Evolutionary conservation across 2,113 vertebrate species (phyloP).

Genomic region (Pantherophis guttatus): DNA sequence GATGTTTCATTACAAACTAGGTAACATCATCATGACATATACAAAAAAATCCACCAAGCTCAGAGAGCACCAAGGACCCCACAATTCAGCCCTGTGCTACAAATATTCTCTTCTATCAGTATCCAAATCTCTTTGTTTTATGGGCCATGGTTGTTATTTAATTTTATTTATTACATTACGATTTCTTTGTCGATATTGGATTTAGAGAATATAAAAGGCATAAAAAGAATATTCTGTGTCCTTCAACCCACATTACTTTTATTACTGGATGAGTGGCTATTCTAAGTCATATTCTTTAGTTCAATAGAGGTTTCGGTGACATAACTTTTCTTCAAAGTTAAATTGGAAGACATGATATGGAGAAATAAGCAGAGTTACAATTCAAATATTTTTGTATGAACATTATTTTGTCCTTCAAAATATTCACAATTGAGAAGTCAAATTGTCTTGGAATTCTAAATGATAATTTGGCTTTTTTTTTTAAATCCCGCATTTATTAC

Average conservation of each 20-base stretch:
- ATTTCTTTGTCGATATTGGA: not conserved
- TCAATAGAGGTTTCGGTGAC: not conserved
- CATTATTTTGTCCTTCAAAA: not conserved
- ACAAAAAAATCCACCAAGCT: too few relatives aligned
- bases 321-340: not conserved
- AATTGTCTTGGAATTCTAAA: not conserved
- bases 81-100: too few relatives aligned
- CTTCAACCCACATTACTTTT: not conserved
- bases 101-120: too few relatives aligned
- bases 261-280: not conserved
- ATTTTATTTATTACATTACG: not conserved
- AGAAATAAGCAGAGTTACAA: too few relatives aligned
- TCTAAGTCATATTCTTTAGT: not conserved
- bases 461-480: not conserved
- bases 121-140: not conserved
- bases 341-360: not conserved
- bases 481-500: too few relatives aligned
- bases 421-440: not conserved
- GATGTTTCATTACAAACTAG: too few relatives aligned
- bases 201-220: not conserved
- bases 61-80: too few relatives aligned
- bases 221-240: not conserved
- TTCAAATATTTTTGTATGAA: not conserved
- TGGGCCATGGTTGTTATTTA: not conserved
- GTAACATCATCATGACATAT: too few relatives aligned